A percentile compares a stretch with the other conserved stretches of the same genome.
Conservation (phyloP, 2,888 invertebrate species). For the Trachelus stipa region DNA sequence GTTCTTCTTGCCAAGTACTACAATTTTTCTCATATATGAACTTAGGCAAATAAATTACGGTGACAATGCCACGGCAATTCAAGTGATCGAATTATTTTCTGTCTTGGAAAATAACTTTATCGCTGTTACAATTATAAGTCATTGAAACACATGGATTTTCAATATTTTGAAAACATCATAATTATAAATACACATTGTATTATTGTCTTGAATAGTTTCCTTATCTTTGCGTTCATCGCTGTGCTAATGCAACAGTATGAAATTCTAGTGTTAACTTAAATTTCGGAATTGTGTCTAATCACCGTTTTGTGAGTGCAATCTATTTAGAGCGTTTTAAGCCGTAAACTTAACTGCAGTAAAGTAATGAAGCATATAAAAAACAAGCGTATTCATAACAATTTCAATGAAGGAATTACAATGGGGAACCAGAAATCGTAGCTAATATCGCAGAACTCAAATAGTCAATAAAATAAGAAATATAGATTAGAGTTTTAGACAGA, state of each 20-base stretch:
- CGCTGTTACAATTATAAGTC: no score
- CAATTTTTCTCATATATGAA: neutral
- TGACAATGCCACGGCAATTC: neutral
- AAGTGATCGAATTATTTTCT: neutral
- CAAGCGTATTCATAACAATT: neutral
- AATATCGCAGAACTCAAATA: constrained; percentile 2
- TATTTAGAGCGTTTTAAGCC: neutral
- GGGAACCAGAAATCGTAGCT: neutral
- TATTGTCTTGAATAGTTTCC: neutral
- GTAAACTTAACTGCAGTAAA: neutral
- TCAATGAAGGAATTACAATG: neutral
- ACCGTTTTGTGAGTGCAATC: constrained; percentile 9
- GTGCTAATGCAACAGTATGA: neutral
- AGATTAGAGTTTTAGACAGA: constrained; percentile 16
- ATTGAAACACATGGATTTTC: no score
- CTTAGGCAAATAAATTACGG: neutral
- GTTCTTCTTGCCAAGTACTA: neutral
- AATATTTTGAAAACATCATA: no score
- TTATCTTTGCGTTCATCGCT: neutral
- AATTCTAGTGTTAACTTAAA: neutral
- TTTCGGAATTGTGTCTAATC: neutral
- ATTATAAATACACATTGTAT: neutral
- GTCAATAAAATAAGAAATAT: constrained; percentile 11
- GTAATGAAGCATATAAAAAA: neutral
- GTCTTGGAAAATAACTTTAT: no score